A percentile compares a stretch with the other conserved stretches of the same genome.
phyloP scores from a whole-genome alignment of 2,113 vertebrate species.

The Corythornis cristatus region DNA sequence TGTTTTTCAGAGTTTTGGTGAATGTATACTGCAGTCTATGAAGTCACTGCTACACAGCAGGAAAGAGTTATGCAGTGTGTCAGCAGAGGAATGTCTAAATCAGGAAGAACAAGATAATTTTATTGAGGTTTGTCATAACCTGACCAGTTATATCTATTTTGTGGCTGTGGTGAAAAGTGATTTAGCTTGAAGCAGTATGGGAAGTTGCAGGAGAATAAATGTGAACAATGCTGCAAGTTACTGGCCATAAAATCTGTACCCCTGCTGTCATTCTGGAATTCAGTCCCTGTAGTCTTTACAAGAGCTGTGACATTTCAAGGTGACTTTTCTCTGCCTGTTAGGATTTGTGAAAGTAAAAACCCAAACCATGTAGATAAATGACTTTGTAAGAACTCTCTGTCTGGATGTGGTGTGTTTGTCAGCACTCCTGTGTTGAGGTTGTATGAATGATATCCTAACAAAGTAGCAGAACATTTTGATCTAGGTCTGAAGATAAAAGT shows the following conservation, averaged over 20 bases:
- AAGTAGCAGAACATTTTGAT: not conserved
- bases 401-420: not conserved
- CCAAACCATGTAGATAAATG: not conserved
- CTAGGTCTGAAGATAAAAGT: not conserved
- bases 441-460: not conserved
- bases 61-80: conserved; percentile 87
- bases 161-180: not conserved
- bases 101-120: conserved; percentile 70
- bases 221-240: not conserved
- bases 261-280: not conserved
- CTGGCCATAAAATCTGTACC: not conserved
- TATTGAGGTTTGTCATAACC: conserved; percentile 83
- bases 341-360: not conserved
- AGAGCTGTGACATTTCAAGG: not conserved
- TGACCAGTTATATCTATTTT: not conserved
- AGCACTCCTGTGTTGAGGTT: not conserved
- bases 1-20: conserved; percentile 83
- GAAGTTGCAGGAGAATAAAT: not conserved
- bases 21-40: conserved; percentile 81
- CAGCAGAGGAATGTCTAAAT: conserved; percentile 77
- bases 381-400: not conserved
- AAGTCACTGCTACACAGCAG: conserved; percentile 88
- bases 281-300: not conserved
- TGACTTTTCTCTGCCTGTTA: not conserved
- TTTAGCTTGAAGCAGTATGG: not conserved